These are phyloP conservation scores for Spialia ferax DNA, from an alignment of 2,888 invertebrate species.

Conservation along the genomic window DNA sequence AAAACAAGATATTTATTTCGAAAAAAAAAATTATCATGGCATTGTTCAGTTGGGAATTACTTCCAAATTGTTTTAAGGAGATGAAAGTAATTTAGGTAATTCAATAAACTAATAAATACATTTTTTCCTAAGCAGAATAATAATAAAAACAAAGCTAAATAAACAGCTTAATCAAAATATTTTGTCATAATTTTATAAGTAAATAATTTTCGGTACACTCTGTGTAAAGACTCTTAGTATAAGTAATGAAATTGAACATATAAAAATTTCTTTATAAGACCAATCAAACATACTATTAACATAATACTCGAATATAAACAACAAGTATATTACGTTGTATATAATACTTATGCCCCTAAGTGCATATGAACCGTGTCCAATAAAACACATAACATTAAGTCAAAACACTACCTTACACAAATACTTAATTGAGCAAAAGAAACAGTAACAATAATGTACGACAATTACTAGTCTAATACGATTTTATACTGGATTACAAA, in stretches of 20 bases:
- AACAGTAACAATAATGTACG: conserved; percentile 79
- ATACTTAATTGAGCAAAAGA: conserved; percentile 85
- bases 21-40: not conserved
- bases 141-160: conserved; percentile 27
- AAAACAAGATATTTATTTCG: too few relatives aligned
- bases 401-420: conserved; percentile 75
- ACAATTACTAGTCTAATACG: conserved; percentile 73
- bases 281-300: conserved; percentile 6
- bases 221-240: conserved; percentile 34
- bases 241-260: conserved; percentile 12
- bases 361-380: conserved; percentile 47
- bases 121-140: conserved; percentile 19
- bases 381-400: conserved; percentile 68
- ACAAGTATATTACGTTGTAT: conserved; percentile 26
- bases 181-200: too few relatives aligned
- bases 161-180: too few relatives aligned
- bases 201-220: conserved; percentile 21
- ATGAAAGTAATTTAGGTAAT: not conserved
- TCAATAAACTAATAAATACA: conserved; percentile 1
- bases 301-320: conserved; percentile 22
- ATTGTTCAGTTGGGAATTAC: not conserved
- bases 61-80: not conserved
- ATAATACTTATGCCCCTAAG: conserved; percentile 14
- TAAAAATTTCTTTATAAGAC: conserved; percentile 21
- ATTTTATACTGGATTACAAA: conserved; percentile 68